These are phyloP conservation scores for Cataglyphis albicans DNA, from an alignment of 2,888 invertebrate genomes.

Conservation along the genomic window DNA sequence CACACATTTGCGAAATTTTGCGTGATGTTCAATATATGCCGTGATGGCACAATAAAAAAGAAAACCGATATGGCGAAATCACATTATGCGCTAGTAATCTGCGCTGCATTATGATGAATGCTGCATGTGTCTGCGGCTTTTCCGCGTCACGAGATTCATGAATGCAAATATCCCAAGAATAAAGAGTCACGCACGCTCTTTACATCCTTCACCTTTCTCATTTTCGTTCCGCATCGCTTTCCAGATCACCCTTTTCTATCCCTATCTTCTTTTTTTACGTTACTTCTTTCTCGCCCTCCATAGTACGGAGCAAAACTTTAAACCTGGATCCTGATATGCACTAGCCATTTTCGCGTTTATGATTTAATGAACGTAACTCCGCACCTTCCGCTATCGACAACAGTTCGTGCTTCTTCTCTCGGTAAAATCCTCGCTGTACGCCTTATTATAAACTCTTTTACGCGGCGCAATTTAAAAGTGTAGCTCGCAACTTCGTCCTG, in stretches of 20 bases:
- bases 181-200: conserved; percentile 54
- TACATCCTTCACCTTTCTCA: conserved; percentile 39
- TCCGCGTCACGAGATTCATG: conserved; percentile 19
- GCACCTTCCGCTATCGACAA: conserved; percentile 14
- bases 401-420: conserved; percentile 29
- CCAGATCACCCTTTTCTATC: not conserved
- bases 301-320: conserved; percentile 47
- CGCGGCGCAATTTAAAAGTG: conserved; percentile 71
- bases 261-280: conserved; percentile 33
- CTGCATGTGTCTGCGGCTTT: conserved; percentile 46
- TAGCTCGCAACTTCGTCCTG: conserved; percentile 36
- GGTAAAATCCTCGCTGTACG: conserved; percentile 57
- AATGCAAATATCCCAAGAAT: conserved; percentile 47
- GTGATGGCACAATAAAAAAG: conserved; percentile 9
- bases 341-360: conserved; percentile 55
- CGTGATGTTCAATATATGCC: conserved; percentile 35
- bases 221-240: conserved; percentile 8
- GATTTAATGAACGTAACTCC: conserved; percentile 66
- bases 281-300: not conserved
- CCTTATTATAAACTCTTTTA: conserved; percentile 70
- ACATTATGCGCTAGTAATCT: conserved; percentile 52
- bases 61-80: conserved; percentile 39
- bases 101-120: conserved; percentile 49
- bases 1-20: not conserved
- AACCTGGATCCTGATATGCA: conserved; percentile 23